These are phyloP conservation scores for Pyrocephalus nanus DNA, from an alignment of 2,797 vertebrate species.

Conservation along the genomic window DNA sequence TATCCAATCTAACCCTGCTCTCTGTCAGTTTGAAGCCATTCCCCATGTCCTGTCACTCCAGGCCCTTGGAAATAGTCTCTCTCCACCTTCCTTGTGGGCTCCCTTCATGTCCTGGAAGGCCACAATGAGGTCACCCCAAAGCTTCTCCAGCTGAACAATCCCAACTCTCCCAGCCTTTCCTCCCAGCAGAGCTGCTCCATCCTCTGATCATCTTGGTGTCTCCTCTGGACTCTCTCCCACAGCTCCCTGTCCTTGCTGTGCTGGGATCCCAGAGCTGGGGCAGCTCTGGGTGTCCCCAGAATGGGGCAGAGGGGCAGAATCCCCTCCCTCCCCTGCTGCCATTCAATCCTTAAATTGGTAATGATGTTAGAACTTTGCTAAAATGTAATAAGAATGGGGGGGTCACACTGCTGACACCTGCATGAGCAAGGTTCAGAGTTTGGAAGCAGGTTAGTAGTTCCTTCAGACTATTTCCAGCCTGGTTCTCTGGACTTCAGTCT, in stretches of 20 bases:
- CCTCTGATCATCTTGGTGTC: not conserved
- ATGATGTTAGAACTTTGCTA: not conserved
- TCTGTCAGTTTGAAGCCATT: too few species aligned
- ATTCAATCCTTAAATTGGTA: not conserved
- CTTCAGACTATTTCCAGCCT: not conserved
- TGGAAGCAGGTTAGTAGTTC: not conserved
- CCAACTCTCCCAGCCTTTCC: not conserved
- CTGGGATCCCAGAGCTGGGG: not conserved
- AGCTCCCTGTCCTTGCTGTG: not conserved
- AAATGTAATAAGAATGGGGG: not conserved
- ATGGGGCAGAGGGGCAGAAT: not conserved
- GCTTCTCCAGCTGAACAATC: not conserved
- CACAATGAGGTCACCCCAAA: too few species aligned
- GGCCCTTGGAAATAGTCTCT: too few species aligned
- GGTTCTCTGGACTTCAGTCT: not conserved
- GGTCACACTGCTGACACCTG: not conserved
- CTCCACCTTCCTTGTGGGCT: too few species aligned
- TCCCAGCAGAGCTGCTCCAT: not conserved
- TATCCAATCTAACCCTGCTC: too few species aligned
- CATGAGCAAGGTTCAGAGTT: not conserved
- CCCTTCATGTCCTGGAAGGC: too few species aligned
- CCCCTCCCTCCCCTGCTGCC: not conserved
- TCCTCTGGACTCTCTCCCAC: not conserved
- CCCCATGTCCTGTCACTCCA: too few species aligned
- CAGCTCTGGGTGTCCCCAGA: not conserved